Evolutionary conservation across 2,888 invertebrate genomes (phyloP), one percentile per base, ranked within the genome.

Genomic region (Steinernema carpocapsae): DNA sequence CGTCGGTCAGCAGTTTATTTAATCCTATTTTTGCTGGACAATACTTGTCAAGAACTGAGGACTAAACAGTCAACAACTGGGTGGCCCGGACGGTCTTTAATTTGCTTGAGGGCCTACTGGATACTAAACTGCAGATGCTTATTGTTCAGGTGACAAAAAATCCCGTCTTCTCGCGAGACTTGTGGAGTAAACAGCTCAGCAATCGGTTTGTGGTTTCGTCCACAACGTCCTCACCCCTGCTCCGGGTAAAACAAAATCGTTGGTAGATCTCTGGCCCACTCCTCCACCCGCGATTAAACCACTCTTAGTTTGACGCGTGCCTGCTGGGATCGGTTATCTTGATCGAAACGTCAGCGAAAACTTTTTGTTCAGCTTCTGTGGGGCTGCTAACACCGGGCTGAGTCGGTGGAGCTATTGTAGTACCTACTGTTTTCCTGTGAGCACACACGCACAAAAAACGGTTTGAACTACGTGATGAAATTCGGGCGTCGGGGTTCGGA

Each of bases 301-400:
- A 56, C 56, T 56, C 26, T 56, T 22, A 6, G 56, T 12, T 6
- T 26, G 26, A 4, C 26, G 26, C 26, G 22, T 24, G 56, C 24
- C 56, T 24, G 56, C 26, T 26, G 14, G 56, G 56, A 24, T 56
- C 26, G 24, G 56, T 56, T 56, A 6, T 24, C 56, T 56, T 56
- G 56, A 56, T 56, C 51, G 51, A 12, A 43, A 43, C n/a, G 56
- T 48, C 48, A 56, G 56, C 26, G 51, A 48, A 48, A 48, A 24
- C 17, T 56, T 56, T 24, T 56, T 56, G 56, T 19, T n/a, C n/a
- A n/a, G n/a, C n/a, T n/a, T n/a, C n/a, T n/a, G n/a, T n/a, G n/a
- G n/a, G n/a, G n/a, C n/a, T n/a, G 56, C 56, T 56, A 26, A 6
- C 56, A n/a, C n/a, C n/a, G n/a, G n/a, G n/a, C n/a, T n/a, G n/a